A percentile compares a stretch with the other conserved stretches of the same genome.
These are phyloP conservation scores for Graptemys geographica DNA, from an alignment of 2,797 vertebrate genomes.

Conservation along the genomic window DNA sequence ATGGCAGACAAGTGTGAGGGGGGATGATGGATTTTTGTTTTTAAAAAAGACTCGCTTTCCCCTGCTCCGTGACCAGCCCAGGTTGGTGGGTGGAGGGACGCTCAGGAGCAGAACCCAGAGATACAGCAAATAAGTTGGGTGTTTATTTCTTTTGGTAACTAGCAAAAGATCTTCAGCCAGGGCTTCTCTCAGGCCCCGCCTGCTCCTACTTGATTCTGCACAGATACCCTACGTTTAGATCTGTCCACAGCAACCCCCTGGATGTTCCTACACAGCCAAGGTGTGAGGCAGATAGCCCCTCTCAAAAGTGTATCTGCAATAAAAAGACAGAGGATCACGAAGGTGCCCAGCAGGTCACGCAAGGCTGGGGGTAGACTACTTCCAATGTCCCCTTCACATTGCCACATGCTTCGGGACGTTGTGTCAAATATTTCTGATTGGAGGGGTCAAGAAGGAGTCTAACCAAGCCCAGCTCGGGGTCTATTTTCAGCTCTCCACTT, in stretches of 20 bases:
- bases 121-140: neutral
- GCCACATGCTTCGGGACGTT: neutral
- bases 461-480: slow-evolving; percentile 31
- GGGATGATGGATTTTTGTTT: neutral
- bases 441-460: slow-evolving; percentile 47
- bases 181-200: neutral
- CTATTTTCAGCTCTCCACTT: slow-evolving; percentile 56
- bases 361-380: neutral
- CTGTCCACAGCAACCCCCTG: neutral
- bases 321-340: too few relatives aligned
- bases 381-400: neutral
- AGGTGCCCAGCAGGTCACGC: neutral
- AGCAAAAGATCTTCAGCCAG: neutral
- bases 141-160: neutral
- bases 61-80: neutral
- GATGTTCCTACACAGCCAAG: neutral
- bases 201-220: neutral
- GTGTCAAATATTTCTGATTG: slow-evolving; percentile 30
- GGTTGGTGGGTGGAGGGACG: fast-evolving
- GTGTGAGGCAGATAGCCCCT: neutral
- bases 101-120: neutral
- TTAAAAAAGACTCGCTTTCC: neutral
- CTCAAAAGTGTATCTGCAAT: neutral
- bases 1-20: too few relatives aligned
- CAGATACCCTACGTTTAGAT: neutral